Base-by-base conservation (phyloP, 2,888 invertebrate genomes). In the Hofmannophila pseudospretella region DNA sequence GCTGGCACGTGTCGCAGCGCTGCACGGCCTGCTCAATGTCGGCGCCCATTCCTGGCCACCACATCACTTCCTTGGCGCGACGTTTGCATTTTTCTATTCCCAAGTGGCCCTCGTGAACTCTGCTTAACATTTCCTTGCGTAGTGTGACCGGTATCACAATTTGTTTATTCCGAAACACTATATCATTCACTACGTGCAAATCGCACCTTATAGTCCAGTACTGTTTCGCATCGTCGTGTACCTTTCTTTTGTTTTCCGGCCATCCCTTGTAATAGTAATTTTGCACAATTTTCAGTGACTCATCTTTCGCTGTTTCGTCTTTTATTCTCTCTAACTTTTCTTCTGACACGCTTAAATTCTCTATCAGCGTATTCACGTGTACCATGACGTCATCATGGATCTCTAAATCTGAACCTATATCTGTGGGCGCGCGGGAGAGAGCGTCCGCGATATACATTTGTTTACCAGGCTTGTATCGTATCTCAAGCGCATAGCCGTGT, bases 391-490 rank as follows among this genome's bases (percentile, higher is more conserved):
- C 47, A 1, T 34, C 19, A 4, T 32, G 23, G 1, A 50, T 32
- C 1, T 39, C 34, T 12, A 46, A 43, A 11, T 39, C 12, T 28
- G 39, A 34, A 0, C 41, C 10, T 1, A 51, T 49, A 0, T 41
- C 32, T 1, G 51, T 26, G 0, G 54, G 35, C 0, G 54, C 50
- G 0, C 55, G 38, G 1, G 56, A 58, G 10, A 57, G 22, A 0
- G 51, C 47, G 23, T 56, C 54, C 0, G 56, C 41, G 5, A 58
- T 38, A 34, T 43, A 57, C 51, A 58, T 51, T 30, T 50, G 47
- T 32, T 54, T 58, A 0, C 56, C 54, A 0, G 54, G 50, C n/a
- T 25, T 44, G 35, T 58, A 54, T 0, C 13, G 14, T 1, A 56
- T 46, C 4, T 32, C 36, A 4, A 57, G 38, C 20, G 52, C 44